phyloP scores from a whole-genome alignment of 2,113 vertebrate genomes.

The Greenwoodochromis staneri region DNA sequence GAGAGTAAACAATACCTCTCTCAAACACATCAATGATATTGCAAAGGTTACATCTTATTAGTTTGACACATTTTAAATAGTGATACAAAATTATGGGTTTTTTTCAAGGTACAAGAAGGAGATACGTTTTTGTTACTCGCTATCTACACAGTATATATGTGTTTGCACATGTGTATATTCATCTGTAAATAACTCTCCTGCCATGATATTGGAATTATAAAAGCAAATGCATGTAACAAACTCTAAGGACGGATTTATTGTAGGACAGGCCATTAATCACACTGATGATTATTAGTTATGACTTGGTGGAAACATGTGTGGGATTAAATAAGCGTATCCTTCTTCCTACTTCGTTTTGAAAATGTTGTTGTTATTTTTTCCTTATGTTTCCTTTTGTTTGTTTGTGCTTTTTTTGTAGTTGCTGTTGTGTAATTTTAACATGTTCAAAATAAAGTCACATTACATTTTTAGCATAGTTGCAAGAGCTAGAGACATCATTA shows the following conservation, averaged over 20 bases:
- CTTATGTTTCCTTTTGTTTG: rapidly evolving
- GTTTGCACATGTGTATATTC: not conserved
- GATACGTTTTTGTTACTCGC: rapidly evolving
- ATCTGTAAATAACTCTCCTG: not conserved
- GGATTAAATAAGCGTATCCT: not conserved
- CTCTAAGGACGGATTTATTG: not conserved
- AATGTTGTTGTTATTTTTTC: not conserved
- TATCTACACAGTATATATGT: not conserved
- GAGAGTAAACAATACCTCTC: not conserved
- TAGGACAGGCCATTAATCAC: not conserved
- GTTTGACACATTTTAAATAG: not conserved
- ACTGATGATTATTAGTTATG: not conserved
- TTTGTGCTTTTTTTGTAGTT: not conserved
- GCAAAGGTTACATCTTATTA: not conserved
- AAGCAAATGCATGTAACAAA: not conserved
- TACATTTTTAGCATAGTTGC: not conserved
- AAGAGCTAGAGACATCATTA: rapidly evolving
- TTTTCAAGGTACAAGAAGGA: not conserved
- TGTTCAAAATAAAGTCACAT: not conserved
- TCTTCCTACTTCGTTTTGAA: not conserved
- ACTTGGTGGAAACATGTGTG: rapidly evolving
- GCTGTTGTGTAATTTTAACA: not conserved
- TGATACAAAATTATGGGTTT: rapidly evolving
- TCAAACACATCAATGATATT: not conserved
- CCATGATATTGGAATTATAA: rapidly evolving